phyloP scores from a whole-genome alignment of 2,113 vertebrate species.

The Amia ocellicauda region DNA sequence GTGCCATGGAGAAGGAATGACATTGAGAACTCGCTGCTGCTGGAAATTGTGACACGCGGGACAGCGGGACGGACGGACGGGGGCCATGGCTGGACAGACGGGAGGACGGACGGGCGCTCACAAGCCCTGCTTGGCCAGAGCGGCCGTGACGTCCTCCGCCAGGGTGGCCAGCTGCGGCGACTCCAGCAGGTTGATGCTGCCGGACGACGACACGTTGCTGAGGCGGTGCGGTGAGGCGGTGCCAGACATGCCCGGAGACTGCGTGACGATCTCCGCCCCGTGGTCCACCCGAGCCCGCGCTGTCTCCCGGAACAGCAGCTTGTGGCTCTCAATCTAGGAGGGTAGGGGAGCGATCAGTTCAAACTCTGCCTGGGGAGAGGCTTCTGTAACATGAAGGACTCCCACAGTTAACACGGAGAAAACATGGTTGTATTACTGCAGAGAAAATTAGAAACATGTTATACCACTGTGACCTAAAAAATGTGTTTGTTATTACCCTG shows the following conservation, averaged over 20 bases:
- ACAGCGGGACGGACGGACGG: conserved; percentile 23
- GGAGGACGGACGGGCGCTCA: conserved; percentile 61
- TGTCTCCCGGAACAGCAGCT: conserved; percentile 82
- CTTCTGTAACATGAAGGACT: too few species aligned
- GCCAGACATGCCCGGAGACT: conserved; percentile 81
- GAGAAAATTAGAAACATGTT: too few species aligned
- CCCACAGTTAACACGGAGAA: too few species aligned
- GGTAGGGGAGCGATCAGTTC: conserved; percentile 22
- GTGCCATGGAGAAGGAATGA: conserved; percentile 8
- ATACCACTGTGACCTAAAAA: too few species aligned
- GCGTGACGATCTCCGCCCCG: conserved; percentile 85
- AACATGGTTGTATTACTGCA: too few species aligned
- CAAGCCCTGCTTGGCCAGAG: conserved; percentile 97
- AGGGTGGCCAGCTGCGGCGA: conserved; percentile 92
- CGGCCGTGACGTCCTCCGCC: conserved; percentile 93
- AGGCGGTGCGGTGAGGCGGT: conserved; percentile 81
- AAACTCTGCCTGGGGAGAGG: too few species aligned
- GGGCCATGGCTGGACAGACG: too few species aligned
- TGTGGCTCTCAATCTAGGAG: conserved; percentile 92
- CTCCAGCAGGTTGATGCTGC: conserved; percentile 93
- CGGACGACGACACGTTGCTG: conserved; percentile 93
- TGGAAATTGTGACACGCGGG: conserved; percentile 31
- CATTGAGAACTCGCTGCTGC: conserved; percentile 21
- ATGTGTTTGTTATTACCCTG: too few species aligned
- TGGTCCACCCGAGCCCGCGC: conserved; percentile 92